Evolutionary conservation across 2,113 vertebrate species (phyloP), one percentile per base, ranked within the genome.

Genomic region (Xiphophorus hellerii): DNA sequence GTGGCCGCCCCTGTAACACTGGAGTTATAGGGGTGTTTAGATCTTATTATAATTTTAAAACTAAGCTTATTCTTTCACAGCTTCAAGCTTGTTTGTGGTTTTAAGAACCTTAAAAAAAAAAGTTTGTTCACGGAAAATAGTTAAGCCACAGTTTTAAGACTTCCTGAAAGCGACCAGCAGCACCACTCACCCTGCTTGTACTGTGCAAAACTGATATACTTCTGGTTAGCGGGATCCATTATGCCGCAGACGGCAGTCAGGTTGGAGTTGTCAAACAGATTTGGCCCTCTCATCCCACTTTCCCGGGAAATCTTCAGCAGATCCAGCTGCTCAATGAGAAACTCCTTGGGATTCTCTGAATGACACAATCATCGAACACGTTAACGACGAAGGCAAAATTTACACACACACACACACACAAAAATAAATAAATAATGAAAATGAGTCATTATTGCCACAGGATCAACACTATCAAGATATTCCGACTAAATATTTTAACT

Each of bases 141-240:
- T 10, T 37, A 37, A 11, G 35, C 35, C 12, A 10, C 35, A 37
- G 61, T 62, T 30, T 61, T 48, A 48, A 48, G 14, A 15, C 12
- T 28, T n/a, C 6, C 35, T 17, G 15, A 42, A 15, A 15, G 13
- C 2, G 5, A 4, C 17, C 30, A 25, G 63, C 30, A 35, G 63
- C 28, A 13, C 12, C n/a, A 25, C 91, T 85, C 69, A 95, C 94
- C 94, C 3, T 94, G 91, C 69, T 89, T 91, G 78, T 94, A 94
- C 58, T 95, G 94, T 14, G 27, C 70, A 58, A 83, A 88, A 17
- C 79, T 92, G 66, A 95, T 92, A 74, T 89, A 61, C 29, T 87
- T 89, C 58, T 90, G 80, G 31, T 88, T 71, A 0, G 76, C 20
- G 3, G 94, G 93, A 81, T 95, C 94, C 82, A 95, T 73, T 44